phyloP scores from a whole-genome alignment of 2,113 vertebrate species.

The Mus spicilegus region DNA sequence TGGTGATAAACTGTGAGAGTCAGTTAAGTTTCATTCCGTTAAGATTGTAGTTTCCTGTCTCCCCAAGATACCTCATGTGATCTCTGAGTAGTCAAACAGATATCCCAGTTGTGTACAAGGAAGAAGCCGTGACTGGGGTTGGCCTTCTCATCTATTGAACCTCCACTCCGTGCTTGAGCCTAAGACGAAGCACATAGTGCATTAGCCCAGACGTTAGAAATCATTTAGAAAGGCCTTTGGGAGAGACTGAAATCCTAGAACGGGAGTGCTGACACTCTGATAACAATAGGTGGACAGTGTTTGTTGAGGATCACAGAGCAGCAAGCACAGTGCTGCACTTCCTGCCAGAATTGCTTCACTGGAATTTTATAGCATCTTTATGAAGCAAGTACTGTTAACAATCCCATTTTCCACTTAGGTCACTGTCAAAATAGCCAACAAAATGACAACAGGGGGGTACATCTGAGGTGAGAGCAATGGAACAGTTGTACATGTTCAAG shows the following conservation, averaged over 20 bases:
- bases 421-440: slow-evolving; percentile 3
- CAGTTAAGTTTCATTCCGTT: neutral
- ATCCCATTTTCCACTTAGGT: slow-evolving; percentile 48
- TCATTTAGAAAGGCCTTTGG: neutral
- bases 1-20: neutral
- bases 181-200: neutral
- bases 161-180: neutral
- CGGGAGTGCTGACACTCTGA: neutral
- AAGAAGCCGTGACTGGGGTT: neutral
- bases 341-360: neutral
- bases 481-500: neutral
- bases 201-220: neutral
- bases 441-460: neutral
- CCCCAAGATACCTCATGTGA: neutral
- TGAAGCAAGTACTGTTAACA: neutral
- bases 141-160: neutral
- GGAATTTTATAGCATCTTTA: neutral
- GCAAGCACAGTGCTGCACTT: neutral
- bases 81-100: neutral
- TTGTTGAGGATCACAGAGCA: neutral
- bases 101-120: neutral
- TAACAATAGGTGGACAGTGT: neutral
- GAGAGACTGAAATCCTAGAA: neutral
- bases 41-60: neutral
- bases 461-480: neutral